Base-by-base conservation (phyloP, 2,888 invertebrate species). In the Craniophora ligustri region DNA sequence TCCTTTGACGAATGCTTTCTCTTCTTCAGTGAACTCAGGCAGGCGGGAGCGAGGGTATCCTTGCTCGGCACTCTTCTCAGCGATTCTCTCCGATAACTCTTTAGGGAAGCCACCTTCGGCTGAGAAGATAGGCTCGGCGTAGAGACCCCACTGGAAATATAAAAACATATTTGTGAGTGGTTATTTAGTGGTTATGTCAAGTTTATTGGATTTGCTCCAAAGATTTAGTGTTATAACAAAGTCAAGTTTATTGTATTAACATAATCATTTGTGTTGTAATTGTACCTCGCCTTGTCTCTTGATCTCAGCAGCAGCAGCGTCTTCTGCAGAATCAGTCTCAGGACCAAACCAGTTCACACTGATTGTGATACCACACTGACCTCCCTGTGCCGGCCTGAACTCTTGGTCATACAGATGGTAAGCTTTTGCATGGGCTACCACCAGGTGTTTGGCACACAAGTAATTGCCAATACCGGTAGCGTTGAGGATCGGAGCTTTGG, bases 361-460 rank as follows among this genome's bases (percentile, higher is more conserved):
- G 26, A 84, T 76, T 0, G 84, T 80, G 6, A 87, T 82, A n/a
- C 88, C 87, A 26, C 80, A 81, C 5, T 72, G 47, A 1, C 87
- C 87, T 19, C 71, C 65, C 39, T 86, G 84, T 3, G 65, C 46
- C 0, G 76, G 42, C 23, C 79, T 88, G 62, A 86, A 92, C 11
- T 89, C 84, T 6, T 81, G 76, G 14, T 82, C 80, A 46, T 93
- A 94, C 2, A 87, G 62, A 6, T 82, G 79, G 67, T 92, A 94
- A 0, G 88, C 88, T 15, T 75, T 83, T 6, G 93, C 93, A 75
- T 96, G 96, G 0, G 95, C 94, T 7, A 89, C 38, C 0, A 93
- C 71, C 21, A 95, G 84, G 18, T 90, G 83, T 67, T 94, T 92
- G n/a, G 89, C 89, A 49, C 94, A 94, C 4, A 93, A 48, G 51